A percentile compares a stretch with the other conserved stretches of the same genome.
Evolutionary conservation across 2,888 invertebrate genomes (phyloP).

Genomic region (Nebria brevicollis): DNA sequence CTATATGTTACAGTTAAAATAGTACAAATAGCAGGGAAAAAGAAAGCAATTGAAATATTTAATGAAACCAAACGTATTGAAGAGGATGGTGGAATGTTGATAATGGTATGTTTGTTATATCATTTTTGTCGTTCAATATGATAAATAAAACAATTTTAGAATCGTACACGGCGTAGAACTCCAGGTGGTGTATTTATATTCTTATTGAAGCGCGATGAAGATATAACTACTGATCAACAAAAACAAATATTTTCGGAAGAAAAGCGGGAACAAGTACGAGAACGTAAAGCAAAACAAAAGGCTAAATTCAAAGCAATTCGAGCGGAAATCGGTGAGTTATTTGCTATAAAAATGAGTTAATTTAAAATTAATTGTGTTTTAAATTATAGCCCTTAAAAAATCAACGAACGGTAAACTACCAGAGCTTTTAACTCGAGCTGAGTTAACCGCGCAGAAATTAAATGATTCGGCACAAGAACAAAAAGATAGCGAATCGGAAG

Average conservation of each 20-base stretch:
- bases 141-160: conserved; percentile 63
- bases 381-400: conserved; percentile 50
- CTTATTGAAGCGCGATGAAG: conserved; percentile 78
- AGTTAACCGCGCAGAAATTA: conserved; percentile 61
- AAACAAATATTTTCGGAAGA: conserved; percentile 77
- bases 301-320: conserved; percentile 75
- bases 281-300: conserved; percentile 67
- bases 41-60: conserved; percentile 78
- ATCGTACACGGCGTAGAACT: conserved; percentile 82
- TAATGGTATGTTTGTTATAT: conserved; percentile 68
- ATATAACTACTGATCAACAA: conserved; percentile 73
- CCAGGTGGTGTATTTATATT: conserved; percentile 88
- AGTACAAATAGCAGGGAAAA: conserved; percentile 76
- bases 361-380: background rate
- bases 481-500: conserved; percentile 64
- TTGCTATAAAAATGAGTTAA: background rate
- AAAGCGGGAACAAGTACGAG: conserved; percentile 67
- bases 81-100: conserved; percentile 86
- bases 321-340: conserved; percentile 59
- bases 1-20: conserved; percentile 70
- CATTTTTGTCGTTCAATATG: background rate
- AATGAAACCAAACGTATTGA: conserved; percentile 85
- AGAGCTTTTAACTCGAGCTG: conserved; percentile 71
- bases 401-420: conserved; percentile 68
- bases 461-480: conserved; percentile 56